Percentiles rank a stretch among this genome's conserved stretches.
phyloP scores from a whole-genome alignment of 2,113 vertebrate genomes.

The Albula glossodonta region DNA sequence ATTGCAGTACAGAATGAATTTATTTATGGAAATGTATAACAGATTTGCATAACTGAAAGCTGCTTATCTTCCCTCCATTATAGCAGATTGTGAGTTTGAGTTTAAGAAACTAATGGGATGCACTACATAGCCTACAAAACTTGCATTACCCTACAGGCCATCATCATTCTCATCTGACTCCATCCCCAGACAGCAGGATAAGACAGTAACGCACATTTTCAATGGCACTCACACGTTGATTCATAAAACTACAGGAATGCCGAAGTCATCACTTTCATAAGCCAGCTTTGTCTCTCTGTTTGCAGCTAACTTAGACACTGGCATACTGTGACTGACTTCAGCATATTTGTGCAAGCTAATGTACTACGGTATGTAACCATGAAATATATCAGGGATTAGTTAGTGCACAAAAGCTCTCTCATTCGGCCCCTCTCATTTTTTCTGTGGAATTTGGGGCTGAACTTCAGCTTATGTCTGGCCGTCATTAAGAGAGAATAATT shows the following conservation, averaged over 20 bases:
- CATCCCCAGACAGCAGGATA: not conserved
- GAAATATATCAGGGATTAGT: slow-evolving; percentile 20
- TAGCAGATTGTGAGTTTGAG: no score
- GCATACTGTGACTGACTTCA: slow-evolving; percentile 11
- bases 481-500: not conserved
- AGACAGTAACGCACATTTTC: not conserved
- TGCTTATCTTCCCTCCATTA: no score
- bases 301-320: not conserved
- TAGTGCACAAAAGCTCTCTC: slow-evolving; percentile 48
- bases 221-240: not conserved
- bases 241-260: slow-evolving; percentile 8
- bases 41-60: no score
- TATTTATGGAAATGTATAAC: no score
- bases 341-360: not conserved
- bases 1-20: no score
- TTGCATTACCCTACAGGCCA: not conserved
- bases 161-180: no score
- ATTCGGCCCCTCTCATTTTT: slow-evolving; percentile 32
- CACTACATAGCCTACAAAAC: not conserved
- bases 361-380: not conserved
- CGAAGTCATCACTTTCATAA: slow-evolving; percentile 29
- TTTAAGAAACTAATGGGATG: no score
- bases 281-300: slow-evolving; percentile 19
- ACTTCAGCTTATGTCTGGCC: not conserved
- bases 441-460: not conserved